phyloP scores from a whole-genome alignment of 1,140 invertebrate genomes.

The Drosophila tani region DNA sequence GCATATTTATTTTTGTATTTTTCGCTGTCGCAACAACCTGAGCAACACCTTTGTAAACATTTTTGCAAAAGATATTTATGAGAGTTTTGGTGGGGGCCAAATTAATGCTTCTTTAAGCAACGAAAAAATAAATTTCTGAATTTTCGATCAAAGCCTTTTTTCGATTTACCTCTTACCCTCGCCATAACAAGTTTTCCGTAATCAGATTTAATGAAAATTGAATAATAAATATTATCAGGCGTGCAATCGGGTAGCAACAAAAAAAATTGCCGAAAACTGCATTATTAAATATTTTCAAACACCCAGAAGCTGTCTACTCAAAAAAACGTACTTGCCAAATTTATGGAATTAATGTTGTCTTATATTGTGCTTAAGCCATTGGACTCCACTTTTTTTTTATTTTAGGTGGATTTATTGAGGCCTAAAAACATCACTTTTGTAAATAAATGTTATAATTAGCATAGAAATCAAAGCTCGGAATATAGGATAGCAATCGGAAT shows the following conservation, averaged over 20 bases:
- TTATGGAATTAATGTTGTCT: conserved; percentile 17
- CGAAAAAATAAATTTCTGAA: conserved; percentile 71
- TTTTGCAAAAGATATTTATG: conserved; percentile 65
- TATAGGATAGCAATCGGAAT: no score
- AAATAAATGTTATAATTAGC: not conserved
- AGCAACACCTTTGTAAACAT: conserved; percentile 71
- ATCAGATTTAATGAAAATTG: conserved; percentile 83
- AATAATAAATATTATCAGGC: conserved; percentile 80
- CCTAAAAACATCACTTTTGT: not conserved
- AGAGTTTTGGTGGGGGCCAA: conserved; percentile 47
- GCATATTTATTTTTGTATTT: conserved; percentile 17
- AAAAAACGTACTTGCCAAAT: conserved; percentile 13
- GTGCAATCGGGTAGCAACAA: conserved; percentile 34
- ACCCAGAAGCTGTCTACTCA: conserved; percentile 34
- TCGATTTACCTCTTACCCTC: not conserved
- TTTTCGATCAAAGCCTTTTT: conserved; percentile 35
- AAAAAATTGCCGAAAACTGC: conserved; percentile 70
- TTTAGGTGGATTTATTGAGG: no score
- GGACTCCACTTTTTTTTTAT: not conserved
- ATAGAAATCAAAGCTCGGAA: not conserved
- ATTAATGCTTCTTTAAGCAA: conserved; percentile 80
- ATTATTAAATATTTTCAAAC: conserved; percentile 40
- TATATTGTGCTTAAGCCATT: conserved; percentile 2
- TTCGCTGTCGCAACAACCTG: conserved; percentile 62
- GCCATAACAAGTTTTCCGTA: conserved; percentile 61